Evolutionary conservation across 2,888 invertebrate genomes (phyloP), one percentile per base, ranked within the genome.

Genomic region (Drosophila stalkeri): DNA sequence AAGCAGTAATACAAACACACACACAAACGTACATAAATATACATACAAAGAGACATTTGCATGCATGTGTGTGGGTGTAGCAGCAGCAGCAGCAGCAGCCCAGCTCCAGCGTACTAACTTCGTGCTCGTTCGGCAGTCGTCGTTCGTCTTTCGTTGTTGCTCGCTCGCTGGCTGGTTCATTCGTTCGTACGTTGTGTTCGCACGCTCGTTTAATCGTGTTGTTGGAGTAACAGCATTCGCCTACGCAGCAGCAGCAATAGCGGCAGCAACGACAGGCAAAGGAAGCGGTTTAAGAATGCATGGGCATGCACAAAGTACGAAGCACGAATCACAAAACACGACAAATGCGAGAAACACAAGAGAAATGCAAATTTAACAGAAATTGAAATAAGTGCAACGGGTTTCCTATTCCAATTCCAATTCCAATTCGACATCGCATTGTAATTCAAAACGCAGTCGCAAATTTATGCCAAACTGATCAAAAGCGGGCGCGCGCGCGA

Each of bases 141-240:
- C 63, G 59, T 64, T 73, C 43, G 62, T 81, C 72, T 75, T 66
- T 55, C 44, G 55, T 71, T 62, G 51, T 61, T 60, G 65, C 61
- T 65, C 46, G 60, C 44, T 72, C 60, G 80, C 47, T 74, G 61
- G 60, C 52, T 64, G 33, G 57, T 65, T 77, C 54, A 49, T 51
- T 63, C 49, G 57, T 66, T 67, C 33, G 60, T 37, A 60, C 60
- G 60, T 8, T 41, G 41, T 41, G 41, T 41, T 67, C 33, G 49
- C 47, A 60, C 47, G 60, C 60, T 60, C 60, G 49, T 49, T 39
- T 49, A 46, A 41, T 59, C 69, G 79, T 60, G 59, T 67, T 46
- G 64, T 72, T 74, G 80, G 70, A 80, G 79, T 79, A 79, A 74
- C 79, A 79, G 81, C 83, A 82, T 85, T 88, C 85, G 81, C 85